Evolutionary conservation across 2,113 vertebrate genomes (phyloP).

Genomic region (Myanophis thanlyinensis): DNA sequence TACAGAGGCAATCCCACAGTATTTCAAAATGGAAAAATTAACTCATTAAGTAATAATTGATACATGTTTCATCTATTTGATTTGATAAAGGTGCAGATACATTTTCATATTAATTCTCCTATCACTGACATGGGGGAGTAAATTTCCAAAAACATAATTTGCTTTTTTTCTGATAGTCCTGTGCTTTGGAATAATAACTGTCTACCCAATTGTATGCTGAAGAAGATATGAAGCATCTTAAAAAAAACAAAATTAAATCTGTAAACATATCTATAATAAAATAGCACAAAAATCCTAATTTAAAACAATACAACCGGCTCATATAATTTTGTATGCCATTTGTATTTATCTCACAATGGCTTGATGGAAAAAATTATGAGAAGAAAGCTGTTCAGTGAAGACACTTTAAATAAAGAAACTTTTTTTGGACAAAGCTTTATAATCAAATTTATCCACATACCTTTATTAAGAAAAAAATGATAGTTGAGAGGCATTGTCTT

Average conservation of each 20-base stretch:
- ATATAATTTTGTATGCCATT: not conserved
- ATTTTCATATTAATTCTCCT: not conserved
- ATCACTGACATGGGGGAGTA: not conserved
- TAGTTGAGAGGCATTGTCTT: no score
- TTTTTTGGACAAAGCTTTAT: no score
- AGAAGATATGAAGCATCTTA: no score
- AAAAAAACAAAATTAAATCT: no score
- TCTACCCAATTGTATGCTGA: no score
- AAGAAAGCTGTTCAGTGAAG: no score
- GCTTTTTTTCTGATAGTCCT: not conserved
- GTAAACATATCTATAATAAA: no score
- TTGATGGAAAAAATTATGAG: not conserved
- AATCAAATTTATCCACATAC: no score
- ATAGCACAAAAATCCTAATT: not conserved
- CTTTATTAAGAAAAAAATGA: no score
- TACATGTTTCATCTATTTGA: not conserved
- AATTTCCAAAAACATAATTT: not conserved
- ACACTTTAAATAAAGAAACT: no score
- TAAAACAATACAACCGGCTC: not conserved
- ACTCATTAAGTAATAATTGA: not conserved
- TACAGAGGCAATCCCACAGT: not conserved
- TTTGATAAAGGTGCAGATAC: not conserved
- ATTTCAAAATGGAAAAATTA: not conserved
- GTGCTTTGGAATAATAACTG: not conserved
- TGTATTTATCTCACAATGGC: not conserved